Percentiles rank a stretch among this genome's conserved stretches.
phyloP scores from a whole-genome alignment of 2,888 invertebrate species.

The Apodemia hepburni region DNA sequence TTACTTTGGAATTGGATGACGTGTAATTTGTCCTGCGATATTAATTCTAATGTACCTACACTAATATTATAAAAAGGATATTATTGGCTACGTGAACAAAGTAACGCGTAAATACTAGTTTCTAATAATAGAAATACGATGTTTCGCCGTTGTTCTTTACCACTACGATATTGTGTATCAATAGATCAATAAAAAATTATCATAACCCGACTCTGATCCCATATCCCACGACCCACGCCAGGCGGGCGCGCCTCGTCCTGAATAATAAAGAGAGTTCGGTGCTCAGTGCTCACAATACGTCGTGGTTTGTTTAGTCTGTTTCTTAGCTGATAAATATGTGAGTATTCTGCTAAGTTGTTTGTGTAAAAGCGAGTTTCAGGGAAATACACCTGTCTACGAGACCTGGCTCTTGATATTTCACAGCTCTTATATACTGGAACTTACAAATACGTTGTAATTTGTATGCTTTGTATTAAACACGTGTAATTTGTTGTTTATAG shows the following conservation, averaged over 20 bases:
- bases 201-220: slow-evolving; percentile 12
- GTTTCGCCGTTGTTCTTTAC: background rate
- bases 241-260: slow-evolving; percentile 13
- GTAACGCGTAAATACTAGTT: too few species aligned
- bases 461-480: background rate
- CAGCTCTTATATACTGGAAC: background rate
- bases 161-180: background rate
- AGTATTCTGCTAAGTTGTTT: slow-evolving; percentile 24
- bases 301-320: slow-evolving; percentile 27
- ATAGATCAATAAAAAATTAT: slow-evolving; percentile 14
- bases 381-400: slow-evolving; percentile 18
- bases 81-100: too few species aligned
- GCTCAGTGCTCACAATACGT: slow-evolving; percentile 17
- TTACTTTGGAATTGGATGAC: too few species aligned
- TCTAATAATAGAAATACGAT: background rate
- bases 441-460: background rate
- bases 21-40: too few species aligned
- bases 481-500: background rate
- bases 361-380: slow-evolving; percentile 21
- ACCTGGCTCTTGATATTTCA: slow-evolving; percentile 17
- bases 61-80: too few species aligned
- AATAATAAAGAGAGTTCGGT: slow-evolving; percentile 26
- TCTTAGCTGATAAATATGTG: slow-evolving; percentile 25
- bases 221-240: slow-evolving; percentile 30
- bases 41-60: too few species aligned